Conservation (phyloP, 1,140 invertebrate species). For the Psilanteris sp. region DNA sequence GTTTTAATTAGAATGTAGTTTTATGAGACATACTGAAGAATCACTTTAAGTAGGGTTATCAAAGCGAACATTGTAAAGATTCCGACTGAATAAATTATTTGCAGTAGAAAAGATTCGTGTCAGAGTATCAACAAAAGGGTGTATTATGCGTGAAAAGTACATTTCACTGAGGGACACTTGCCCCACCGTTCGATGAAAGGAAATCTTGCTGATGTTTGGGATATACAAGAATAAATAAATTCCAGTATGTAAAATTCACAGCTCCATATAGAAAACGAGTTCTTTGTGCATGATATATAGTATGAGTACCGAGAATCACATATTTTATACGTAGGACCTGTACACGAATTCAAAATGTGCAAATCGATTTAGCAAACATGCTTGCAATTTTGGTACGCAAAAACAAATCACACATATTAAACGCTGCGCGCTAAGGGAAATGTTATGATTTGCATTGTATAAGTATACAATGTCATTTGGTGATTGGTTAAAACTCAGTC, state of each 20-base stretch:
- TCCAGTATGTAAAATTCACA: constrained; percentile 51
- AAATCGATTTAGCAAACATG: constrained; percentile 33
- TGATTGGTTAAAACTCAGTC: constrained; percentile 22
- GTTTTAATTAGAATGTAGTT: too few relatives aligned
- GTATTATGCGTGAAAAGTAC: constrained; percentile 50
- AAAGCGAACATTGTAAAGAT: constrained; percentile 6
- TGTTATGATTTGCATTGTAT: constrained; percentile 22
- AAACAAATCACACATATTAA: constrained; percentile 24
- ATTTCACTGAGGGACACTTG: constrained; percentile 45
- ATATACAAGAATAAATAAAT: constrained; percentile 48
- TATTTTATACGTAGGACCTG: constrained; percentile 16
- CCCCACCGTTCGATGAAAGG: constrained; percentile 28
- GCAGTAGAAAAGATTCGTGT: constrained; percentile 29
- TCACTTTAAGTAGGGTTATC: too few relatives aligned
- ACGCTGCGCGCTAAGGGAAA: constrained; percentile 4
- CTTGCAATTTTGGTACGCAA: constrained; percentile 18
- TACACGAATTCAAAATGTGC: constrained; percentile 8
- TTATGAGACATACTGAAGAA: too few relatives aligned
- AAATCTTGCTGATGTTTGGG: constrained; percentile 43
- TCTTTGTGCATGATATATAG: constrained; percentile 52
- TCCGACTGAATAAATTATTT: constrained; percentile 34
- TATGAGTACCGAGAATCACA: constrained; percentile 23
- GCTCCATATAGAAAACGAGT: constrained; percentile 33
- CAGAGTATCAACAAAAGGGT: constrained; percentile 30
- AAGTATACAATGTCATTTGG: constrained; percentile 15